phyloP scores from a whole-genome alignment of 2,113 vertebrate genomes.

The Callopanchax toddi region DNA sequence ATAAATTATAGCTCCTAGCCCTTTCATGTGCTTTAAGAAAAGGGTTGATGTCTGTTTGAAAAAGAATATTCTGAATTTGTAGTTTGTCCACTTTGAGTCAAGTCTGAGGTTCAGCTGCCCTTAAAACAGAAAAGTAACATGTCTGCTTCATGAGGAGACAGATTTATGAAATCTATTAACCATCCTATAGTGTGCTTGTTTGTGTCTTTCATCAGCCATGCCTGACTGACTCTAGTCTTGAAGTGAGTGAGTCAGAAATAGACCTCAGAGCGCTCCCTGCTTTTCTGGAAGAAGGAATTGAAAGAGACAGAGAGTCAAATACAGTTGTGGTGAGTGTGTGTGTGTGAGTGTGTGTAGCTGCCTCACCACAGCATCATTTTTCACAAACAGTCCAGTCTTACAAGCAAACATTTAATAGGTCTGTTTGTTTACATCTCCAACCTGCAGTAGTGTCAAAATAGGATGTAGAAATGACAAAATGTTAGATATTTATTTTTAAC shows the following conservation, averaged over 20 bases:
- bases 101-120: constrained; percentile 6
- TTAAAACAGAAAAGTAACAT: constrained; percentile 27
- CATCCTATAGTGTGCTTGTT: constrained; percentile 5
- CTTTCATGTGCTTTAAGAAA: constrained; percentile 23
- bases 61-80: constrained; percentile 5
- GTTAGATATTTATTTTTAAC: too few species aligned
- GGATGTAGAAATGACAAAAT: neutral
- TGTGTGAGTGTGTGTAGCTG: constrained; percentile 18
- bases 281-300: constrained; percentile 43
- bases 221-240: constrained; percentile 48
- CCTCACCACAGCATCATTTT: neutral
- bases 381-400: constrained; percentile 1
- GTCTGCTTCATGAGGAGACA: constrained; percentile 44
- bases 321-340: constrained; percentile 13
- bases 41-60: constrained; percentile 14
- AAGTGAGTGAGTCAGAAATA: constrained; percentile 60
- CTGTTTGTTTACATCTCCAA: neutral
- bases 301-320: constrained; percentile 48
- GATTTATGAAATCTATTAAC: constrained; percentile 23
- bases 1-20: constrained; percentile 54
- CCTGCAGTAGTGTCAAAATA: neutral
- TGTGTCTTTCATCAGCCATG: constrained; percentile 46
- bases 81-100: constrained; percentile 2
- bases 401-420: neutral
- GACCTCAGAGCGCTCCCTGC: constrained; percentile 46